These are phyloP conservation scores for Dicycla oo DNA, from an alignment of 2,888 invertebrate genomes.

Conservation along the genomic window DNA sequence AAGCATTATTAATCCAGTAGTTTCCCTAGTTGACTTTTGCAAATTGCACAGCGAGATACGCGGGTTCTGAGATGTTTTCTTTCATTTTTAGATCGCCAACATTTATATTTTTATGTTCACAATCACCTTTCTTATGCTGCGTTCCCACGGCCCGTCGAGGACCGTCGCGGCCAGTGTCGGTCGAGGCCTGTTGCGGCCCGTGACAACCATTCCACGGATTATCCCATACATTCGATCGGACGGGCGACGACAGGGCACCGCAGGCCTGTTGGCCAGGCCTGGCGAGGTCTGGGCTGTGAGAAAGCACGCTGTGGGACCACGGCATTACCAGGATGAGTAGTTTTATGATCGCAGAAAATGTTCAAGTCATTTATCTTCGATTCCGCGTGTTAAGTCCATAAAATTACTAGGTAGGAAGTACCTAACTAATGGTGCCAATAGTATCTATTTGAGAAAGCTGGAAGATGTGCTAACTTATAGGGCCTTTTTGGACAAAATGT, in stretches of 20 bases:
- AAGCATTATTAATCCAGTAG: slow-evolving; percentile 49
- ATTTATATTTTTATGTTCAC: slow-evolving; percentile 23
- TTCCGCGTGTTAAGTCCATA: background rate
- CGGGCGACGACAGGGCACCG: too few species aligned
- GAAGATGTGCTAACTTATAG: background rate
- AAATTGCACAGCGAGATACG: slow-evolving; percentile 49
- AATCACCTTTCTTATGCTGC: slow-evolving; percentile 1
- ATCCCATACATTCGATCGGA: too few species aligned
- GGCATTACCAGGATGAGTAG: background rate
- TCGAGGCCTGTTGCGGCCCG: too few species aligned
- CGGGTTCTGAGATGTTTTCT: slow-evolving; percentile 22
- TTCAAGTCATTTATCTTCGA: background rate
- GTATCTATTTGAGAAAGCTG: background rate
- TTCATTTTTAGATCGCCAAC: slow-evolving; percentile 33
- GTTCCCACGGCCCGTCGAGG: too few species aligned
- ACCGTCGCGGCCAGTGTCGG: too few species aligned
- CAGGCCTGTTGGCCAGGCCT: too few species aligned
- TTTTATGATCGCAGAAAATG: background rate
- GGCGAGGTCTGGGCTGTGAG: too few species aligned
- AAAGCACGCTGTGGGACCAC: too few species aligned
- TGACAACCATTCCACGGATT: too few species aligned
- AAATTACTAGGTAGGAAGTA: background rate
- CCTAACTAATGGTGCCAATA: background rate
- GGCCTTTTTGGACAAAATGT: background rate
- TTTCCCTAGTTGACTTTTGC: slow-evolving; percentile 53